Evolutionary conservation across 1,140 invertebrate genomes (phyloP).

Genomic region (Galendromus occidentalis): DNA sequence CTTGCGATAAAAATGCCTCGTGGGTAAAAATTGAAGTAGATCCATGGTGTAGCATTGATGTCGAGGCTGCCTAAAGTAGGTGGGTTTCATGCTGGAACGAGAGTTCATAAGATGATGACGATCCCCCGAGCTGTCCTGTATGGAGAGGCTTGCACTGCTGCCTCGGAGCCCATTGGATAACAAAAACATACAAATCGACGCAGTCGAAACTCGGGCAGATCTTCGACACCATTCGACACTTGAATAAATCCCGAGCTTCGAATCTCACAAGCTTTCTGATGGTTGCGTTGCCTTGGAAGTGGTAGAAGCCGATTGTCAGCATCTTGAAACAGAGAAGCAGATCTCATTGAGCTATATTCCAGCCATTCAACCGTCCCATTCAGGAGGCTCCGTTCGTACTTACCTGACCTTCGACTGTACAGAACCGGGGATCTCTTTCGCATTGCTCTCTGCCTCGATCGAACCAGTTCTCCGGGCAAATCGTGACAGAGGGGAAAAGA

Average conservation of each 20-base stretch:
- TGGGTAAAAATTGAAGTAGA: background rate
- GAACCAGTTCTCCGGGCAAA: background rate
- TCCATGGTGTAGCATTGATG: background rate
- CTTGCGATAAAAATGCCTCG: background rate
- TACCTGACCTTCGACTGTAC: no score
- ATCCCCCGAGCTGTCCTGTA: background rate
- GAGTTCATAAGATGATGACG: background rate
- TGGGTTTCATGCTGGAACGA: background rate
- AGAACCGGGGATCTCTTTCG: no score
- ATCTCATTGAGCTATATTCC: no score
- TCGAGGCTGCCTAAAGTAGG: background rate
- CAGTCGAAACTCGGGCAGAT: background rate
- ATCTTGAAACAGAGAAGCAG: background rate
- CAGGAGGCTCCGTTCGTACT: no score
- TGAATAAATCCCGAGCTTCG: background rate
- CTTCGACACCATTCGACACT: background rate
- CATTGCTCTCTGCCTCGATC: background rate
- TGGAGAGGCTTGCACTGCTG: background rate
- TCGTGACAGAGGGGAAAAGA: background rate
- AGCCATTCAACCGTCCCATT: no score
- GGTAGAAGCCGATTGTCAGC: background rate
- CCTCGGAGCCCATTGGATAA: background rate
- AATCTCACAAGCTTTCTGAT: background rate
- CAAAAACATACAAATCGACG: background rate
- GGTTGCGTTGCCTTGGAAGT: background rate